Evolutionary conservation across 2,888 invertebrate genomes (phyloP), one percentile per base, ranked within the genome.

Genomic region (Dromius quadrimaculatus): DNA sequence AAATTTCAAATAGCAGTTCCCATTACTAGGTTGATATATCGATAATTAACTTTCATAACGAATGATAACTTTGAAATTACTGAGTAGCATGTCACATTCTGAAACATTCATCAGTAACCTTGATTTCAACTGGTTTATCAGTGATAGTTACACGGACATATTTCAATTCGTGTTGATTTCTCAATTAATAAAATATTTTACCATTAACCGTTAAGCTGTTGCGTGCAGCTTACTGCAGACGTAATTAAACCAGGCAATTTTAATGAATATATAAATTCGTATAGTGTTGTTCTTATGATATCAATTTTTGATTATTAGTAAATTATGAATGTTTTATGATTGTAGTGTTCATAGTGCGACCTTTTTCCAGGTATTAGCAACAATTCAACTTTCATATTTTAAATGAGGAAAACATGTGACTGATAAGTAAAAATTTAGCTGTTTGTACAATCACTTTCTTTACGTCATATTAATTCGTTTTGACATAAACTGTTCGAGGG

Each of bases 11-110:
- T 28, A 5, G 28, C 28, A 28, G 8, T 28, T 28, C 4, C 28
- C 15, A 54, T 54, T 54, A n/a, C 23, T 54, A 2, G 23, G 11
- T 28, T 54, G 28, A 28, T 54, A 28, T 28, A 28, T 28, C 28
- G 28, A 54, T 54, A 54, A 54, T 54, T 54, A 28, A 13, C 13
- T n/a, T 54, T 54, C 19, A 54, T 54, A 28, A 28, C 15, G 8
- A 15, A 15, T 54, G 28, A 54, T 54, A 28, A 28, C 28, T 13
- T 54, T 54, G 28, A 23, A 54, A n/a, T 47, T 28, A 28, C 50
- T 28, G 50, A 6, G n/a, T 54, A 54, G 28, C 50, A 54, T 6
- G 50, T 54, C 23, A 15, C 50, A 54, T 54, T 54, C 23, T 28
- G 28, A 28, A 28, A 15, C 13, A 41, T 11, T 41, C 28, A 20